Conservation (phyloP, 2,113 vertebrate genomes). For the Sarotherodon lohbergeri region DNA sequence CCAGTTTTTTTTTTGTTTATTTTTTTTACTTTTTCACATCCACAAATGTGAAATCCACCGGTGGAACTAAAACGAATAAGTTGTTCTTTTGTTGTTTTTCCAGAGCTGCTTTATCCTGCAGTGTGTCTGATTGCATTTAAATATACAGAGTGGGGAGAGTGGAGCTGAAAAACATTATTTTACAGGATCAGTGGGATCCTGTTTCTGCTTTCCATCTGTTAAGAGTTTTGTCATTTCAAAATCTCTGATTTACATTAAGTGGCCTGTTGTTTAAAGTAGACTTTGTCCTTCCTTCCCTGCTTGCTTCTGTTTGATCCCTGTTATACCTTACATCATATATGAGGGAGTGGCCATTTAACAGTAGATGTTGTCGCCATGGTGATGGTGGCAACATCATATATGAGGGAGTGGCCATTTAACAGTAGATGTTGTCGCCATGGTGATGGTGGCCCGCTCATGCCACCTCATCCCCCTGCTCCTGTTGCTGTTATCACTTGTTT, state of each 20-base stretch:
- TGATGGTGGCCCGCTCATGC: slow-evolving; percentile 22
- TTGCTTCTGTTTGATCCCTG: neutral
- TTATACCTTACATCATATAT: neutral
- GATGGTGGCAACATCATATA: slow-evolving; percentile 15
- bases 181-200: neutral
- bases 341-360: slow-evolving; percentile 18
- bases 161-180: neutral
- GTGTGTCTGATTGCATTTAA: slow-evolving; percentile 24
- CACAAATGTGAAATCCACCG: neutral
- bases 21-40: neutral
- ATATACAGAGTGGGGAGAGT: slow-evolving; percentile 13
- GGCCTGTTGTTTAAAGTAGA: neutral
- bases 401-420: slow-evolving; percentile 18
- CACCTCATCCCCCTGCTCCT: neutral
- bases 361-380: slow-evolving; percentile 53
- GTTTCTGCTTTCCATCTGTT: neutral
- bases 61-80: neutral
- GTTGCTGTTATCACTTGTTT: slow-evolving; percentile 29
- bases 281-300: neutral
- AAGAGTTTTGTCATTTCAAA: neutral
- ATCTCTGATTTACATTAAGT: neutral
- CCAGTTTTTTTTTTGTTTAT: no score
- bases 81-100: neutral
- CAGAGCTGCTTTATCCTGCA: neutral
- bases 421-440: slow-evolving; percentile 51